Conservation (phyloP, 2,888 invertebrate genomes). For the Trissolcus japonicus region DNA sequence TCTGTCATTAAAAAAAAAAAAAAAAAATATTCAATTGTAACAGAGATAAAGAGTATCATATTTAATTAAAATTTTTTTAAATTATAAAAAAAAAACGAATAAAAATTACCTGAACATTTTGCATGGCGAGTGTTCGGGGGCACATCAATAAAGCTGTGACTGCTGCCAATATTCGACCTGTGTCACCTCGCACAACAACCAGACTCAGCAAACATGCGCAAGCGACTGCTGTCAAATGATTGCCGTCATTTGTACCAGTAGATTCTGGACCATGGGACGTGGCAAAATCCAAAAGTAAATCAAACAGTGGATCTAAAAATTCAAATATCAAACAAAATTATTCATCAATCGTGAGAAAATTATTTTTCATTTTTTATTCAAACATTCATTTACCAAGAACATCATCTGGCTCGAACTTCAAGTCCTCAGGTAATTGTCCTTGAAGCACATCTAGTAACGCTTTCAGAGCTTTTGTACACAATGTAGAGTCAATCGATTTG, state of each 20-base stretch:
- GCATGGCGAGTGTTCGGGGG: constrained; percentile 84
- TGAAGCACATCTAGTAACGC: constrained; percentile 94
- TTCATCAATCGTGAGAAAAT: background rate
- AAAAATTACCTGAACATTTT: constrained; percentile 88
- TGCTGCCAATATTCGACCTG: constrained; percentile 91
- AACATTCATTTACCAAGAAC: constrained; percentile 78
- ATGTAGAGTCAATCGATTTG: constrained; percentile 85
- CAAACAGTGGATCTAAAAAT: constrained; percentile 87
- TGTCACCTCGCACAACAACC: constrained; percentile 94
- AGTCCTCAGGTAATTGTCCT: constrained; percentile 90
- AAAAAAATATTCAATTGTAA: background rate
- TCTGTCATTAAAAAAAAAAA: constrained; percentile 75
- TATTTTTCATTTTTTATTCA: background rate
- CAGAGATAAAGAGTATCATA: background rate
- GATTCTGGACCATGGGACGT: constrained; percentile 82
- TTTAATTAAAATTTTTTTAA: no score
- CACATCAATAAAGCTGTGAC: constrained; percentile 93
- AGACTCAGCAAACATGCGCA: constrained; percentile 94
- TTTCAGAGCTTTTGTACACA: constrained; percentile 92
- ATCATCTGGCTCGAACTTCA: constrained; percentile 87
- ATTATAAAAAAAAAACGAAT: no score
- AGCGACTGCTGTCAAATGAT: constrained; percentile 89
- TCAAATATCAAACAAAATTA: constrained; percentile 11
- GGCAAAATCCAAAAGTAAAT: constrained; percentile 88
- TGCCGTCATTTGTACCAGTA: constrained; percentile 80